A percentile compares a stretch with the other conserved stretches of the same genome.
Conservation (phyloP, 2,888 invertebrate genomes). For the Trichogramma evanescens region DNA sequence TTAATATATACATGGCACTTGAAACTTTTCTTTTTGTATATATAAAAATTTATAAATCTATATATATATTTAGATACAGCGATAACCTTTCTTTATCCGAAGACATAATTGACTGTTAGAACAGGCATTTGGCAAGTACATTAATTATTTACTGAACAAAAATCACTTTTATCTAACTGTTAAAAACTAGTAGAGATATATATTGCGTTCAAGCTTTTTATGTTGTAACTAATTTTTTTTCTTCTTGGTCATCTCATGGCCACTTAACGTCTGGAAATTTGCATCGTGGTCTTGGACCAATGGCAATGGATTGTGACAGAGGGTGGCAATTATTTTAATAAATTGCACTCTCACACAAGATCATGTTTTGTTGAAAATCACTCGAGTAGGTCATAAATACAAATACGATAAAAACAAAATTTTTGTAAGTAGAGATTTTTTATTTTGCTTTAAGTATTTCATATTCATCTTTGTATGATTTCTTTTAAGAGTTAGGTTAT, state of each 20-base stretch:
- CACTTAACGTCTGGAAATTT: slow-evolving; percentile 13
- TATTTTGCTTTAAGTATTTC: slow-evolving; percentile 8
- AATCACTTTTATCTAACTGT: slow-evolving; percentile 7
- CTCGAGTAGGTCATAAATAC: slow-evolving; percentile 9
- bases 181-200: slow-evolving; percentile 5
- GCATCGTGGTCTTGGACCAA: slow-evolving; percentile 17
- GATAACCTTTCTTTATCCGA: slow-evolving; percentile 7
- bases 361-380: background rate
- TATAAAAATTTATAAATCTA: background rate
- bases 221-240: slow-evolving; percentile 17
- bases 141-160: slow-evolving; percentile 7
- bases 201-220: slow-evolving; percentile 11
- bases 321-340: slow-evolving; percentile 8
- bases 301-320: slow-evolving; percentile 13
- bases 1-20: slow-evolving; percentile 17
- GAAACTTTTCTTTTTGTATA: background rate
- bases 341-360: too few species aligned
- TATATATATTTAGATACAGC: slow-evolving; percentile 8
- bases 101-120: slow-evolving; percentile 5
- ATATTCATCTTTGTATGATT: background rate
- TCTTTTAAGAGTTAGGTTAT: too few species aligned
- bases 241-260: slow-evolving; percentile 9
- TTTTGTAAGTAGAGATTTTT: slow-evolving; percentile 21
- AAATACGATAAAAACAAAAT: background rate
- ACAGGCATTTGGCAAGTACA: background rate